phyloP scores from a whole-genome alignment of 2,888 invertebrate genomes.

The Gastrophysa polygoni region DNA sequence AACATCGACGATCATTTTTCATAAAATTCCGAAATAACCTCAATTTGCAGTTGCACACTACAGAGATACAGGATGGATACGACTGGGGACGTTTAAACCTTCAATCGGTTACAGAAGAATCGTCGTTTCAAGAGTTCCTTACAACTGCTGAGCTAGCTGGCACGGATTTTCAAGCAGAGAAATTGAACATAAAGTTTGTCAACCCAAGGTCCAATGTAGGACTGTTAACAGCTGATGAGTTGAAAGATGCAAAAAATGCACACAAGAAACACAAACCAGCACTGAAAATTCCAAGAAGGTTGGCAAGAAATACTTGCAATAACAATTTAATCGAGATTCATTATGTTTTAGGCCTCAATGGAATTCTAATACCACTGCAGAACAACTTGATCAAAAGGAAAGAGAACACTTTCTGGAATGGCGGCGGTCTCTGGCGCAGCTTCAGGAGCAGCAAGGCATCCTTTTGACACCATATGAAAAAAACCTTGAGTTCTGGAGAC shows the following conservation, averaged over 20 bases:
- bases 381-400: conserved; percentile 81
- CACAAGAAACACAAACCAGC: conserved; percentile 67
- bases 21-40: neutral
- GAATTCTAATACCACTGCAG: conserved; percentile 74
- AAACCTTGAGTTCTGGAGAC: conserved; percentile 97
- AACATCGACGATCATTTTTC: conserved; percentile 39
- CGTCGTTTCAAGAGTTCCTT: conserved; percentile 94
- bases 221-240: conserved; percentile 66
- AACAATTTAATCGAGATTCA: neutral
- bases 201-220: conserved; percentile 67
- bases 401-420: conserved; percentile 87
- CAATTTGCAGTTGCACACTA: conserved; percentile 73
- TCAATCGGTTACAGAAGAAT: conserved; percentile 93
- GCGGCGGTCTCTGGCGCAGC: conserved; percentile 79
- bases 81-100: conserved; percentile 91
- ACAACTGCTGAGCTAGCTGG: conserved; percentile 94
- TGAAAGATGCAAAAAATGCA: conserved; percentile 59
- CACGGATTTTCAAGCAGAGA: conserved; percentile 91
- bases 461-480: conserved; percentile 96
- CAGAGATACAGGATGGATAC: conserved; percentile 87
- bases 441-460: conserved; percentile 81
- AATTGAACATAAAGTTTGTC: conserved; percentile 81
- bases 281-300: conserved; percentile 83
- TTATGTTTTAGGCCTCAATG: conserved; percentile 73
- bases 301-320: conserved; percentile 9